Conservation (phyloP, 2,113 vertebrate genomes). For the Notothenia coriiceps region DNA sequence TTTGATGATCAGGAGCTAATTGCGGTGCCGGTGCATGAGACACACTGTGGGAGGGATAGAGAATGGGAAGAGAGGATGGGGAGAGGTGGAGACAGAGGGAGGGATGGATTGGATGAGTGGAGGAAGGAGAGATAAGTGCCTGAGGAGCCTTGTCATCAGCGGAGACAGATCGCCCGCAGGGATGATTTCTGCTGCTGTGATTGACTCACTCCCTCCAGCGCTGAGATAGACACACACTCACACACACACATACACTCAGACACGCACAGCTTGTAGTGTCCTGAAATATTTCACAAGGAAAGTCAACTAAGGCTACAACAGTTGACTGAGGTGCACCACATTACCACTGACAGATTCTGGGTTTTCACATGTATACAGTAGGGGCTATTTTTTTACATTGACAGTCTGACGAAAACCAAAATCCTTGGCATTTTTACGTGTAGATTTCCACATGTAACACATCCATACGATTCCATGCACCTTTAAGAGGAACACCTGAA, state of each 20-base stretch:
- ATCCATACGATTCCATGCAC: no score
- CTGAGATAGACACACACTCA: constrained; percentile 49
- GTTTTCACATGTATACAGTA: neutral
- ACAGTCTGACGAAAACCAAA: neutral
- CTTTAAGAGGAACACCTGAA: neutral
- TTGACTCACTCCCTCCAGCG: constrained; percentile 73
- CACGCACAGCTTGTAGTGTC: constrained; percentile 39
- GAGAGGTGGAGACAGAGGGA: constrained; percentile 10
- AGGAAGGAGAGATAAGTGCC: constrained; percentile 72
- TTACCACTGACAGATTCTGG: neutral
- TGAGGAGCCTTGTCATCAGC: constrained; percentile 76
- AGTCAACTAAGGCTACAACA: constrained; percentile 47
- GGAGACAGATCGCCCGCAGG: constrained; percentile 75
- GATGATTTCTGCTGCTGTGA: constrained; percentile 78
- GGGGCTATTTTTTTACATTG: neutral
- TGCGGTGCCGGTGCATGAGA: constrained; percentile 65
- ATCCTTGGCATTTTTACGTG: neutral
- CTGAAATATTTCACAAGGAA: constrained; percentile 52
- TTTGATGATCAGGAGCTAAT: constrained; percentile 78
- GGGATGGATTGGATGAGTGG: constrained; percentile 68
- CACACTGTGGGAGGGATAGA: constrained; percentile 56
- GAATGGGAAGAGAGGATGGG: constrained; percentile 18
- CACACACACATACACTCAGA: constrained; percentile 43
- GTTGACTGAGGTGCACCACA: constrained; percentile 5
- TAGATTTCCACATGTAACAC: neutral